Base-by-base conservation (phyloP, 2,113 vertebrate species). In the Centropus unirufus region DNA sequence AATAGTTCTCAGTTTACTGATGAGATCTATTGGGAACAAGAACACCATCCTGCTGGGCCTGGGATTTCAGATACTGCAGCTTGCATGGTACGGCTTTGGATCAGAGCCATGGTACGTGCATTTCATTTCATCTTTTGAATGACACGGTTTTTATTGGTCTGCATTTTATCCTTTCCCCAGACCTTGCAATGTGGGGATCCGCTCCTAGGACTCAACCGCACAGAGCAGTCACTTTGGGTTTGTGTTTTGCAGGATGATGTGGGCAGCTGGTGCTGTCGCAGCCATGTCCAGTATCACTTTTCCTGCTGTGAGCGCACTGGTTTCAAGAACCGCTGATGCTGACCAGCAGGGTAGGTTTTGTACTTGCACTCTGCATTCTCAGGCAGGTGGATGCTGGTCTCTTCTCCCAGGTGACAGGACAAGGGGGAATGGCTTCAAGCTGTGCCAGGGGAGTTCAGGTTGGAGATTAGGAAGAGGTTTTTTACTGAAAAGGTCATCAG, bases 241-340 rank as follows among this genome's bases (percentile, higher is more conserved):
- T 42, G 18, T 69, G 1, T 87, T 30, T 74, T 73, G 34, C 94
- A 99, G 98, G 98, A 99, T 99, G 98, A 99, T 99, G 98, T 99
- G 98, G 98, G 98, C 98, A 4, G 98, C 98, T 0, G 98, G 98
- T 0, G 98, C 98, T 0, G 98, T 99, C 2, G 98, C 98, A 1
- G 98, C 98, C 93, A 99, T 99, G 98, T 99, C 98, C 54, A 99
- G 98, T 62, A 99, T 99, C 42, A 99, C 98, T 1, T 99, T 99
- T 83, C 98, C 98, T 8, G 98, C 98, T 2, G 98, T 99, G 14
- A 99, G 98, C 3, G 98, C 98, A 0, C 97, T 99, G 29, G 98
- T 99, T 29, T 99, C 98, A 12, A 97, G 98, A 39, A 99, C 98
- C 2, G 98, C 98, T 5, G 98, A 99, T 23, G 98, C 98, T 21